These are phyloP conservation scores for Phyllotreta striolata DNA, from an alignment of 2,888 invertebrate species.

Conservation along the genomic window DNA sequence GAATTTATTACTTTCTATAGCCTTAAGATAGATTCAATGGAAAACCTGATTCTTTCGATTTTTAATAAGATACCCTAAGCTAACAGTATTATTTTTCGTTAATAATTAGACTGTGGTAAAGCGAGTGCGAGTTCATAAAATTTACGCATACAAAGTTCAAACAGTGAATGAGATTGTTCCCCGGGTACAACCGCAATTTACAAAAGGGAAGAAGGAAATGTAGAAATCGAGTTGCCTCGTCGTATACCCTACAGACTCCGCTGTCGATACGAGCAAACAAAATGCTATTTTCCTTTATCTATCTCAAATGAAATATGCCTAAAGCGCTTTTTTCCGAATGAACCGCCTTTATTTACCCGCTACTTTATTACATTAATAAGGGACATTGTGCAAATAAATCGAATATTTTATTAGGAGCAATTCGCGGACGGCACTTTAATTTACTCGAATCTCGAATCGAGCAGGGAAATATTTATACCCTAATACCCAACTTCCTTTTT, in stretches of 20 bases:
- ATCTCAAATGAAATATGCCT: constrained; percentile 44
- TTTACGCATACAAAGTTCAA: too few species aligned
- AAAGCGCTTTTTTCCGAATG: constrained; percentile 50
- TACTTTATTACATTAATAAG: constrained; percentile 49
- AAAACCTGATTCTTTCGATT: too few species aligned
- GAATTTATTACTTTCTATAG: too few species aligned
- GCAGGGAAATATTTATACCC: too few species aligned
- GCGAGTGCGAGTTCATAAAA: too few species aligned
- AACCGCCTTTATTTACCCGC: constrained; percentile 46
- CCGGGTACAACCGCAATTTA: too few species aligned
- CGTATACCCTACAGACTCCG: constrained; percentile 3
- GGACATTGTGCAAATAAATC: constrained; percentile 38
- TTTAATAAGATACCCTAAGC: too few species aligned
- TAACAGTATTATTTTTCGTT: too few species aligned
- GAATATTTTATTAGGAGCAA: constrained; percentile 39
- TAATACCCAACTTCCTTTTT: too few species aligned
- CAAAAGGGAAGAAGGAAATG: constrained; percentile 1
- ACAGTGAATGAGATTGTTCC: too few species aligned
- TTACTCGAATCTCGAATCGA: not conserved
- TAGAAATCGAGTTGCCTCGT: constrained; percentile 13
- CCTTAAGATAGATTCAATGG: too few species aligned
- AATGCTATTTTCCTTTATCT: constrained; percentile 31
- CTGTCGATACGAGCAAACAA: constrained; percentile 17
- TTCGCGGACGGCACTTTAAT: constrained; percentile 13
- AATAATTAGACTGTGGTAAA: too few species aligned